Conservation (phyloP, 2,888 invertebrate species). For the Drosophila phalerata region DNA sequence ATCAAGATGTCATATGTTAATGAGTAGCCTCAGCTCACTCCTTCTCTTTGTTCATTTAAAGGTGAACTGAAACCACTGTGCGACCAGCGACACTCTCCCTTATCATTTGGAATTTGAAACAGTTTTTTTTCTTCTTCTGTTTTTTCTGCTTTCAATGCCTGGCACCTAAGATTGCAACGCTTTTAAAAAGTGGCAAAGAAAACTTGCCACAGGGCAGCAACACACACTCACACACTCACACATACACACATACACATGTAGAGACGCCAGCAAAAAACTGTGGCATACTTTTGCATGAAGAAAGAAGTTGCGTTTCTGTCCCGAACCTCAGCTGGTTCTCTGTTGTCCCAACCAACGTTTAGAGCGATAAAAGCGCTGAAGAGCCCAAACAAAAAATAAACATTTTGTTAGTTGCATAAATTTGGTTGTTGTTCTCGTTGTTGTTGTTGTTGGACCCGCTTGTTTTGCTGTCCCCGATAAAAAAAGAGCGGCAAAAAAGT, state of each 20-base stretch:
- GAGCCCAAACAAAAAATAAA: constrained; percentile 39
- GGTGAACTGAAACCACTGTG: constrained; percentile 15
- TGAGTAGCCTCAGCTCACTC: constrained; percentile 33
- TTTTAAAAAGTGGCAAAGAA: constrained; percentile 52
- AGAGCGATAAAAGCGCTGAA: constrained; percentile 65
- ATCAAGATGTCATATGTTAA: constrained; percentile 51
- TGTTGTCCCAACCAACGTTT: constrained; percentile 49
- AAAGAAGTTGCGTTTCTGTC: constrained; percentile 14
- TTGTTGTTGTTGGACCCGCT: constrained; percentile 37
- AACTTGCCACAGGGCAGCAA: constrained; percentile 46
- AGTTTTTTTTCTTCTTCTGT: constrained; percentile 21
- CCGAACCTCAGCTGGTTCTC: constrained; percentile 23
- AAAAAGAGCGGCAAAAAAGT: constrained; percentile 69
- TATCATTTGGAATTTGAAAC: constrained; percentile 35
- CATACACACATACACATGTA: constrained; percentile 14
- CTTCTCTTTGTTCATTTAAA: neutral
- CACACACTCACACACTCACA: constrained; percentile 17
- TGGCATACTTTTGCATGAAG: constrained; percentile 1
- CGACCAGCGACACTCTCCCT: constrained; percentile 24
- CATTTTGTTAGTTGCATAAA: constrained; percentile 78
- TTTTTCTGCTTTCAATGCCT: constrained; percentile 8
- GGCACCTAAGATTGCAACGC: constrained; percentile 39
- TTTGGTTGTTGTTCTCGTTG: constrained; percentile 43
- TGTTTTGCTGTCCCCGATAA: constrained; percentile 55
- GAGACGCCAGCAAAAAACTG: neutral